Base-by-base conservation (phyloP, 2,113 vertebrate species). In the Eleginops maclovinus region DNA sequence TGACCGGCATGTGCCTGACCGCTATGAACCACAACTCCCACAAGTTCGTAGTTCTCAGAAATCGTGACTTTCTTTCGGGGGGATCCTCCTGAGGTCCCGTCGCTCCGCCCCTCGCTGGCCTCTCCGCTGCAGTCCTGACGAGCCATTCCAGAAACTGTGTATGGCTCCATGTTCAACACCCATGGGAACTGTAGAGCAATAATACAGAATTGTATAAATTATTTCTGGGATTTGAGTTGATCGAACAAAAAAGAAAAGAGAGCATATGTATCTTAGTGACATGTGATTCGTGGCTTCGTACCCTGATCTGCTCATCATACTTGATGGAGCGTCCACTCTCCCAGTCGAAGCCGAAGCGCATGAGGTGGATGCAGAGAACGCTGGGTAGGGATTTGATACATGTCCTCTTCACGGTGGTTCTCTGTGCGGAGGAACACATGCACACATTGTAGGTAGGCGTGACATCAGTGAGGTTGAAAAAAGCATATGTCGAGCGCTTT, bases 291-390 rank as follows among this genome's bases (percentile, higher is more conserved):
- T 7, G 31, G 7, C n/a, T 59, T 36, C 14, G 1, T 95, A 99
- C 98, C 95, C 96, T 94, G 72, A 99, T 99, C 92, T 99, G 98
- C 73, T 99, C 98, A 69, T 99, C 98, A 0, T 99, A 99, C 92
- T 99, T 99, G 88, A 99, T 99, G 82, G 98, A 99, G 26, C 98
- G 97, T 2, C 97, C 98, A 0, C 98, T 99, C 76, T 99, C 98
- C 98, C 98, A 99, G 80, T 99, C 98, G 72, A 99, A 99, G 81
- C 98, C 98, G 62, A 99, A 99, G 67, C 98, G 96, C 98, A 99
- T 99, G 47, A 99, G 95, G 86, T 99, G 98, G 83, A 99, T 99
- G 56, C 99, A 98, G 87, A 99, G 92, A 53, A 99, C 96, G 22
- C 94, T 97, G 43, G 98, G 98, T 15, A 99, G 92, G 46, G 97